Evolutionary conservation across 53 echinoderm and acorn worm species (phyloP), one percentile per base, ranked within the genome.

Genomic region (Luidia sarsii): DNA sequence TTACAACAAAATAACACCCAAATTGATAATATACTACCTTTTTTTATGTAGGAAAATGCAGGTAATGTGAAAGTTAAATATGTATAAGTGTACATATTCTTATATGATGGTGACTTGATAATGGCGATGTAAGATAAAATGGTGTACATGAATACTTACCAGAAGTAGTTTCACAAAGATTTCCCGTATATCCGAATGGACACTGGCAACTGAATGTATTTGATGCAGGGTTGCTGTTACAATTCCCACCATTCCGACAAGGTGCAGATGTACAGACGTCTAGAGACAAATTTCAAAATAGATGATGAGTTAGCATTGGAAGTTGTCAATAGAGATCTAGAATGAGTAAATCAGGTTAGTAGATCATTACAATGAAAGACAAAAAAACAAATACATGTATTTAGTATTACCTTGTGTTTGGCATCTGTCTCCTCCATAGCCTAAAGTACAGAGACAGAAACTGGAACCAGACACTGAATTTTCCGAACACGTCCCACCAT

Each of bases 161-260:
- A 6, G 36, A 35, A 35, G 28, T 4, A 9, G 64, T 64, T 51
- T 70, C n/a, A 50, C 70, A 70, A 4, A 27, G 27, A 32, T 0
- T 2, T 18, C 70, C 70, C 16, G 70, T 30, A 32, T 22, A 70
- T 0, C 70, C 52, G 31, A 34, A 0, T 29, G 41, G 29, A 70
- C 20, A 49, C 4, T 4, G 2, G 15, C 59, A 57, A 11, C 41
- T 41, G 39, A 4, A 64, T 15, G 49, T 7, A 33, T 50, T 16
- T 57, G 23, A 25, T 7, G 24, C 31, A 24, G 2, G 6, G 31
- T 30, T 6, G 7, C 5, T 25, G 24, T 49, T 57, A 29, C 70
- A 70, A 31, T 6, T 8, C 18, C 70, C 70, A 30, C 70, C 51
- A 70, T 51, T 70, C 70, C 29, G 33, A 70, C 70, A 70, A 19